A percentile compares a stretch with the other conserved stretches of the same genome.
Conservation (phyloP, 2,888 invertebrate genomes). For the Prenolepis imparis region DNA sequence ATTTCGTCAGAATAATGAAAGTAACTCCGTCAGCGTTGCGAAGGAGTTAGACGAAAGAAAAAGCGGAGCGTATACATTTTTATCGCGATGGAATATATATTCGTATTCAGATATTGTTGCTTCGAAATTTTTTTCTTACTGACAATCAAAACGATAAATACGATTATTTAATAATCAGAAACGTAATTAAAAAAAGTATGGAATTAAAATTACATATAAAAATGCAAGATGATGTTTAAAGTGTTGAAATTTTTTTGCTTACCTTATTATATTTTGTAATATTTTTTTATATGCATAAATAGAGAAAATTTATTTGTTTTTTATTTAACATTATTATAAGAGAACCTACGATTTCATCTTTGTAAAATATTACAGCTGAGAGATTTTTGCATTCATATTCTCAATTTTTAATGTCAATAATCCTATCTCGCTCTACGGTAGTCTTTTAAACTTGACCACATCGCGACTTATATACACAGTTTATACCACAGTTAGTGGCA, state of each 20-base stretch:
- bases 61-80: not conserved
- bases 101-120: not conserved
- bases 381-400: not conserved
- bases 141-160: not conserved
- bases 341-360: not conserved
- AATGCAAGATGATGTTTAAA: not conserved
- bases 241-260: not conserved
- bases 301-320: not conserved
- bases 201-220: not conserved
- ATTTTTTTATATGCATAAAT: not conserved
- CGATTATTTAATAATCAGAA: not conserved
- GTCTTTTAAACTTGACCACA: slow-evolving; percentile 11
- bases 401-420: slow-evolving; percentile 18
- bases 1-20: slow-evolving; percentile 54
- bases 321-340: not conserved
- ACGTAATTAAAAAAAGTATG: not conserved
- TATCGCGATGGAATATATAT: not conserved
- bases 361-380: not conserved
- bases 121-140: not conserved
- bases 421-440: slow-evolving; percentile 5
- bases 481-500: slow-evolving; percentile 2
- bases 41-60: not conserved
- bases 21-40: slow-evolving; percentile 1
- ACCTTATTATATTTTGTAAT: not conserved
- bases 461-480: not conserved